Percentiles rank a stretch among this genome's conserved stretches.
These are phyloP conservation scores for Scortum barcoo DNA, from an alignment of 2,113 vertebrate genomes.

Conservation along the genomic window DNA sequence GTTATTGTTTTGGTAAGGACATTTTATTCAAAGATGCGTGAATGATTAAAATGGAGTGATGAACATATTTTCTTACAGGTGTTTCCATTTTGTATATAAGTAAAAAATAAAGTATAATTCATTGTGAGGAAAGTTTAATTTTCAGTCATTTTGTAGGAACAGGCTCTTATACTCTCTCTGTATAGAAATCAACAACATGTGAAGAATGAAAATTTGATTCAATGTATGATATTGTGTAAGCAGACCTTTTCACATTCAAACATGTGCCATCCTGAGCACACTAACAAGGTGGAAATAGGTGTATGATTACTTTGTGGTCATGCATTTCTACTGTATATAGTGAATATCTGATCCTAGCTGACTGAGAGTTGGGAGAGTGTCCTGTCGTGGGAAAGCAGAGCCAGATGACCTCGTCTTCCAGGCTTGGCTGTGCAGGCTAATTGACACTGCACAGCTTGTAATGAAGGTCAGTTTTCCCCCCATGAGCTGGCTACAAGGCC, in stretches of 20 bases:
- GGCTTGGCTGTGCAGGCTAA: constrained; percentile 67
- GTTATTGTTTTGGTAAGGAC: no score
- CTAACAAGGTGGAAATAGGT: neutral
- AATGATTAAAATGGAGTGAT: neutral
- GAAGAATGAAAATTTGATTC: neutral
- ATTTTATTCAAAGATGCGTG: neutral
- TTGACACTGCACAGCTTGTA: constrained; percentile 69
- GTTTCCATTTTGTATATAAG: no score
- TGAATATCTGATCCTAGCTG: neutral
- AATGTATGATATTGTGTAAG: neutral
- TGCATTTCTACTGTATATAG: neutral
- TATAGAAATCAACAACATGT: no score
- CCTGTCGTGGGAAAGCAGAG: constrained; percentile 68
- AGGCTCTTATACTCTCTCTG: no score
- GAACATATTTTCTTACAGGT: no score
- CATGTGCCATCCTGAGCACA: neutral
- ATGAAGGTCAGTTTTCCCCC: constrained; percentile 69
- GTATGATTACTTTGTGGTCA: neutral
- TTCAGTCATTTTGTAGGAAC: no score
- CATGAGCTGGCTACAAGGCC: constrained; percentile 49
- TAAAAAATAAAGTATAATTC: no score
- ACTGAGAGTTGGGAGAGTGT: neutral
- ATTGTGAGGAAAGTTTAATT: no score
- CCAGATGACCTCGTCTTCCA: constrained; percentile 55
- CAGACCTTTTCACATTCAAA: neutral